Evolutionary conservation across 2,113 vertebrate species (phyloP).

Genomic region (Ramphastos sulfuratus): DNA sequence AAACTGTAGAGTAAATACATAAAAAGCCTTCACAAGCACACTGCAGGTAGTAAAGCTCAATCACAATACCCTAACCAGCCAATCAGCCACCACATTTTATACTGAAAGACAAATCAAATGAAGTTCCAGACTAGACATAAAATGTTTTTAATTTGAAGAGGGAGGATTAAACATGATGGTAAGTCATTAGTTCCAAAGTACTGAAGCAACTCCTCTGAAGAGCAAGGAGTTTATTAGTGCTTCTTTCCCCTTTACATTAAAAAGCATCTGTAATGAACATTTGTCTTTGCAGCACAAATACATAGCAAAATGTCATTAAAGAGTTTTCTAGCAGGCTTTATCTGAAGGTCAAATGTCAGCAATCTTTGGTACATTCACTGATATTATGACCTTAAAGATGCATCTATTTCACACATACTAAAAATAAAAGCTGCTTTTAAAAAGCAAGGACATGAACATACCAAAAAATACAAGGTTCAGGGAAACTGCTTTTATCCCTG

Average conservation of each 20-base stretch:
- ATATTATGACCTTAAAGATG: not conserved
- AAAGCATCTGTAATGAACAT: not conserved
- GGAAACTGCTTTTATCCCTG: constrained; percentile 9
- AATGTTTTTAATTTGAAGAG: not conserved
- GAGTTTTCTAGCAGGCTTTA: not conserved
- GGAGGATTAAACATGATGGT: not conserved
- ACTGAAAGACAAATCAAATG: not conserved
- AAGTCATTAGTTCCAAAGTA: not conserved
- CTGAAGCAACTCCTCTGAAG: not conserved
- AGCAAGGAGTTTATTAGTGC: not conserved
- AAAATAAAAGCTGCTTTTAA: constrained; percentile 37
- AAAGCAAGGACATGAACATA: not conserved
- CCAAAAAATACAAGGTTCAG: constrained; percentile 2
- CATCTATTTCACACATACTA: not conserved
- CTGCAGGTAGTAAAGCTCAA: not conserved
- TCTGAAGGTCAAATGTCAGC: constrained; percentile 3
- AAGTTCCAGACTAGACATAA: not conserved
- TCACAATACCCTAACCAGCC: not conserved
- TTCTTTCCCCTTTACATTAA: not conserved
- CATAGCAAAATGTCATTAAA: not conserved
- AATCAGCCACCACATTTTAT: rapidly evolving
- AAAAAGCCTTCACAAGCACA: not conserved
- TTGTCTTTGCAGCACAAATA: not conserved
- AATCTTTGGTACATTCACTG: not conserved
- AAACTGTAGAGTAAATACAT: not conserved